A percentile compares a stretch with the other conserved stretches of the same genome.
These are phyloP conservation scores for Hypselothyrea guttata DNA, from an alignment of 2,888 invertebrate genomes.

Conservation along the genomic window DNA sequence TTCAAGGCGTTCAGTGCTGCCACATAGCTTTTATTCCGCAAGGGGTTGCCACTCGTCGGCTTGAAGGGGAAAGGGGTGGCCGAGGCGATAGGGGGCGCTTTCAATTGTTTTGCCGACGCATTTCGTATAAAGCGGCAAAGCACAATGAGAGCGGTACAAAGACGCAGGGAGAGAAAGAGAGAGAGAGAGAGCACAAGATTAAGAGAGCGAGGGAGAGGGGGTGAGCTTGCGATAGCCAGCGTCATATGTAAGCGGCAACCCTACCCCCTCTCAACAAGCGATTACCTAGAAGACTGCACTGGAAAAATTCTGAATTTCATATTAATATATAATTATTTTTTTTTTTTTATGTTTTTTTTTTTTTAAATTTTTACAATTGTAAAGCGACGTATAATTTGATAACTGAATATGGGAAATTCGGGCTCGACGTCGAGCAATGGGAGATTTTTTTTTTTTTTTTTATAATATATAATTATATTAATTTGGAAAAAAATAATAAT, in stretches of 20 bases:
- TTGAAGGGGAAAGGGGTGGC: not conserved
- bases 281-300: not conserved
- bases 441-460: too few relatives aligned
- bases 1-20: slow-evolving; percentile 64
- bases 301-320: not conserved
- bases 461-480: too few relatives aligned
- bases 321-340: not conserved
- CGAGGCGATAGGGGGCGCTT: not conserved
- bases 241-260: too few relatives aligned
- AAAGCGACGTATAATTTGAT: too few relatives aligned
- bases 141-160: slow-evolving; percentile 5
- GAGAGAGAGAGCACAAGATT: not conserved
- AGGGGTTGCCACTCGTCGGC: slow-evolving; percentile 37
- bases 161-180: not conserved
- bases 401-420: too few relatives aligned
- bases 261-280: too few relatives aligned
- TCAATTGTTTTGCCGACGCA: slow-evolving; percentile 68
- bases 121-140: slow-evolving; percentile 24
- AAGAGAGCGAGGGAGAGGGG: too few relatives aligned
- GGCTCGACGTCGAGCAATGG: too few relatives aligned
- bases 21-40: slow-evolving; percentile 24
- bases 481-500: too few relatives aligned
- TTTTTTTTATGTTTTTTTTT: too few relatives aligned
- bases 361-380: too few relatives aligned
- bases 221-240: too few relatives aligned